Evolutionary conservation across 2,888 invertebrate genomes (phyloP), one percentile per base, ranked within the genome.

Genomic region (Drosophila lutescens): DNA sequence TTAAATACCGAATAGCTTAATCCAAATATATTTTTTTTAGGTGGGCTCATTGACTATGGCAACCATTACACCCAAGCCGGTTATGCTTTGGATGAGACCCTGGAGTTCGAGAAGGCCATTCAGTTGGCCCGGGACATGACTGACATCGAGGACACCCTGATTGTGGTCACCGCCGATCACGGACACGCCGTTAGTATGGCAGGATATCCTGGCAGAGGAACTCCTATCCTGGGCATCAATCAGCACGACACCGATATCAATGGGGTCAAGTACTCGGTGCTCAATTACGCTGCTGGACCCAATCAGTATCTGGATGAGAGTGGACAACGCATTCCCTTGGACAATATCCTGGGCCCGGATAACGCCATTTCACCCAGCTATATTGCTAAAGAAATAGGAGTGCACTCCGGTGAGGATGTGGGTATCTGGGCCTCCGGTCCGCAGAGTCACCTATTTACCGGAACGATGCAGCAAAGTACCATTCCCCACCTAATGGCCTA

Each of bases 371-470:
- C 20, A 1, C 90, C 90, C 5, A 78, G 88, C 50, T 89, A 90
- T 9, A 79, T 90, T 3, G 46, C 67, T 12, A 77, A 78, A 41
- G 46, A 86, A 0, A 91, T 93, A n/a, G 96, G 96, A 85, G 95
- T 95, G 0, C 96, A 96, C 79, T 95, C 95, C 0, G 96, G 96
- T 0, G 96, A 97, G 73, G 97, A 97, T 89, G 96, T 97, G 0
- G 95, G 94, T 0, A 94, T 97, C 0, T 96, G 95, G 90, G 96
- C 97, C 0, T 92, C 92, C 2, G 97, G 95, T 43, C 97, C 96
- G 0, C 95, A 95, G 94, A 93, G 96, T 0, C 96, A 97, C 88
- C 93, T 97, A 0, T 96, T 97, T 89, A 94, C 94, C 0, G 96
- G 97, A 0, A 94, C 94, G 30, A 94, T 95, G 85, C 96, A 97